Percentiles rank a stretch among this genome's conserved stretches.
Conservation (phyloP, 2,113 vertebrate genomes). For the Perognathus longimembris region DNA sequence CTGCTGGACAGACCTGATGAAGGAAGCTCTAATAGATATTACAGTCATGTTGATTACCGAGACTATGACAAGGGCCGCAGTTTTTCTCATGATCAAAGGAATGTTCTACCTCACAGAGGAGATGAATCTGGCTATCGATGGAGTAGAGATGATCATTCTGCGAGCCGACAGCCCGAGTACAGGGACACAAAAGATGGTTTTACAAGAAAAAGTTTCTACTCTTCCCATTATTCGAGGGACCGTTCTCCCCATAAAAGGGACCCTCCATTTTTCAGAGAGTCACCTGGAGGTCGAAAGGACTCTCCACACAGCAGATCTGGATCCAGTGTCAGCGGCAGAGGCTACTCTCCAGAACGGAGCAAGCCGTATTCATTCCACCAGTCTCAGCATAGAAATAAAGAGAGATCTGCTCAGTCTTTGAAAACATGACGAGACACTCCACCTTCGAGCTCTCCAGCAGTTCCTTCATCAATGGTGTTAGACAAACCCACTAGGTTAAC, state of each 20-base stretch:
- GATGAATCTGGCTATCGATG: too few species aligned
- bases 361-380: slow-evolving; percentile 90
- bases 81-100: too few species aligned
- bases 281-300: slow-evolving; percentile 84
- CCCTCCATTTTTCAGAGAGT: slow-evolving; percentile 87
- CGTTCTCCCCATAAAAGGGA: slow-evolving; percentile 90
- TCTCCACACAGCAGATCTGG: slow-evolving; percentile 95
- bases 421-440: slow-evolving; percentile 88
- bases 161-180: too few species aligned
- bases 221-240: slow-evolving; percentile 87
- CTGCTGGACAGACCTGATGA: too few species aligned
- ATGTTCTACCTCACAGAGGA: too few species aligned
- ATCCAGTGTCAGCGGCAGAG: slow-evolving; percentile 95
- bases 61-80: too few species aligned
- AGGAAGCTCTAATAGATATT: too few species aligned
- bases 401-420: slow-evolving; percentile 83
- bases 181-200: slow-evolving; percentile 89
- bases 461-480: neutral
- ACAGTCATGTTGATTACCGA: too few species aligned
- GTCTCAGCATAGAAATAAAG: slow-evolving; percentile 91
- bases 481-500: too few species aligned
- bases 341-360: slow-evolving; percentile 94
- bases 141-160: too few species aligned
- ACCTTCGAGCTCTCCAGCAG: slow-evolving; percentile 84
- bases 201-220: slow-evolving; percentile 88